Evolutionary conservation across 1,140 invertebrate genomes (phyloP), one percentile per base, ranked within the genome.

Genomic region (Eriocheir sinensis): DNA sequence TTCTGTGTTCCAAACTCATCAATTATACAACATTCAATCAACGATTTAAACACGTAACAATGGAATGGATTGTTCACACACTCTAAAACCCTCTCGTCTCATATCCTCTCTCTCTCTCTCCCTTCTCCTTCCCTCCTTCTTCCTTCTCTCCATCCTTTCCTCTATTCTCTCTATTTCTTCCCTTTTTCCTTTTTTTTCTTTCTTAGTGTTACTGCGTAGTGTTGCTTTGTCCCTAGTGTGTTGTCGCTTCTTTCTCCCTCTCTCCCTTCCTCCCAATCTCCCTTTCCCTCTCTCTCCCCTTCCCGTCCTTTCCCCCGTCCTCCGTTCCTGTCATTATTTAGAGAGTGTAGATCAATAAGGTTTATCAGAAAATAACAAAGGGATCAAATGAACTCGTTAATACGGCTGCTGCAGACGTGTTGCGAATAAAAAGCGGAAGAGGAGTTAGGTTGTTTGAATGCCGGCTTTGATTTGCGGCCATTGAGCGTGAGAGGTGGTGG

Each of bases 21-120:
- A 72, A 72, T 72, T 72, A 72, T 72, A 72, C 60, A 72, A n/a
- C 60, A 72, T 72, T 72, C 60, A 72, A 72, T 72, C 60, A 72
- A 72, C 60, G n/a, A 72, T n/a, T 72, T 72, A 72, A 72, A 72
- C 60, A 72, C n/a, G n/a, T 72, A 72, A 72, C 60, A 72, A 72
- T 72, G 60, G 60, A 72, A 72, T 72, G n/a, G n/a, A 72, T 72
- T 72, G 60, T 72, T n/a, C 17, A 72, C 27, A 72, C 27, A 72
- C 21, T 72, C n/a, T 72, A 1, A 27, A 21, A 2, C 17, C 60
- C 6, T 4, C n/a, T n/a, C 0, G n/a, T n/a, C 27, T n/a, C n/a
- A 1, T 6, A 21, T n/a, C 17, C 60, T n/a, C 17, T 21, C 0
- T n/a, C 27, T n/a, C 60, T 4, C 27, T 21, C 53, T 15, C 2